A percentile compares a stretch with the other conserved stretches of the same genome.
Evolutionary conservation across 2,113 vertebrate species (phyloP).

Genomic region (Cinclus cinclus): DNA sequence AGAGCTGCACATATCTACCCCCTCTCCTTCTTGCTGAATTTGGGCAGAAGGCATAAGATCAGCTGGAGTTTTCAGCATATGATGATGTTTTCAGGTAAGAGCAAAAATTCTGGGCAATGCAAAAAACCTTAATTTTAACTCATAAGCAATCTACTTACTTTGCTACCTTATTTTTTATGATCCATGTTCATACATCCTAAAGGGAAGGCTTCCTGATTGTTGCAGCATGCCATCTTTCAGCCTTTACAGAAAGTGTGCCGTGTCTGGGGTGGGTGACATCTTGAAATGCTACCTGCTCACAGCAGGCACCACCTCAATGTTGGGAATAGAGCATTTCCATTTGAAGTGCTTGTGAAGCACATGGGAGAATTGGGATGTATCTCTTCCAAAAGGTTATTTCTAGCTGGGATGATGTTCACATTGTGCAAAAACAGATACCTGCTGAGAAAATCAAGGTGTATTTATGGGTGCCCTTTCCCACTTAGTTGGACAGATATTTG

Average conservation of each 20-base stretch:
- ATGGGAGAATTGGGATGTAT: not conserved
- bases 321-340: not conserved
- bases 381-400: not conserved
- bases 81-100: constrained; percentile 98
- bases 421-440: not conserved
- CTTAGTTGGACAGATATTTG: not conserved
- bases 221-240: not conserved
- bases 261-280: not conserved
- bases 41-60: constrained; percentile 95
- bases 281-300: not conserved
- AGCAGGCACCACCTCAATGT: not conserved
- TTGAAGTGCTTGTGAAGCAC: not conserved
- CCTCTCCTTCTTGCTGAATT: constrained; percentile 93
- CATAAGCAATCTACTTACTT: not conserved
- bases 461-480: not conserved
- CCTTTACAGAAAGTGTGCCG: not conserved
- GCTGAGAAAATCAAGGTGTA: rapidly evolving
- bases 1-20: constrained; percentile 94
- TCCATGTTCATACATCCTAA: not conserved
- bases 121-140: not conserved
- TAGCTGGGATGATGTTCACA: not conserved
- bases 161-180: not conserved
- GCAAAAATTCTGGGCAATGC: not conserved
- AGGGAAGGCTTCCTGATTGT: not conserved
- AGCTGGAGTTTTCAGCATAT: constrained; percentile 96